Conservation (phyloP, 2,797 vertebrate genomes). For the Oryzias sinensis region DNA sequence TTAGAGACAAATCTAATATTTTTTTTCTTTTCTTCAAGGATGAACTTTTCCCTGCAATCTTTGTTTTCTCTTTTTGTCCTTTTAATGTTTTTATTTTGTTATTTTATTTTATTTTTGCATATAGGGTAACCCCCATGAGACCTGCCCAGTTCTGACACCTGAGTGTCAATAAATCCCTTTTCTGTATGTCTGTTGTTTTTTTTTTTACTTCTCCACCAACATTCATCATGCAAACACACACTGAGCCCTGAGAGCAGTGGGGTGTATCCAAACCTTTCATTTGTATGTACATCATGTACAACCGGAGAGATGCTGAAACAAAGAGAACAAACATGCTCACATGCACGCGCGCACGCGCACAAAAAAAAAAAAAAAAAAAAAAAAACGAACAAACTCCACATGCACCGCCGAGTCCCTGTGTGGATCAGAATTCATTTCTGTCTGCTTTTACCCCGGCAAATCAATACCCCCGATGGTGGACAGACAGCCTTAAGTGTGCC, state of each 20-base stretch:
- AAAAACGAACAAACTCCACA: conserved; percentile 40
- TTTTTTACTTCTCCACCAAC: conserved; percentile 36
- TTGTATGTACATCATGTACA: conserved; percentile 74
- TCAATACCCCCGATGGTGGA: conserved; percentile 73
- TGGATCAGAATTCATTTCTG: conserved; percentile 75
- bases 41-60: conserved; percentile 10
- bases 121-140: not conserved
- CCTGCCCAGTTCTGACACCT: conserved; percentile 44
- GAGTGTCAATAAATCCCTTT: conserved; percentile 44
- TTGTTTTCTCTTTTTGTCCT: conserved; percentile 23
- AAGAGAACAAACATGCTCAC: conserved; percentile 68
- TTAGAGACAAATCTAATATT: conserved; percentile 49
- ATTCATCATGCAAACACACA: conserved; percentile 48
- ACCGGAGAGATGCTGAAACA: conserved; percentile 57
- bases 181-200: conserved; percentile 33
- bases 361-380: conserved; percentile 11
- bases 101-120: conserved; percentile 26
- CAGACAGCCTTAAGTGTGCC: conserved; percentile 68
- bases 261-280: conserved; percentile 76
- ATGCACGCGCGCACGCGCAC: conserved; percentile 14
- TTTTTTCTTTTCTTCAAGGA: conserved; percentile 31
- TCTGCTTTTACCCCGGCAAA: conserved; percentile 71
- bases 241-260: conserved; percentile 64
- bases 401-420: conserved; percentile 59
- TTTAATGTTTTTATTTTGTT: conserved; percentile 26